Base-by-base conservation (phyloP, 2,797 vertebrate genomes). In the Brotula barbata region DNA sequence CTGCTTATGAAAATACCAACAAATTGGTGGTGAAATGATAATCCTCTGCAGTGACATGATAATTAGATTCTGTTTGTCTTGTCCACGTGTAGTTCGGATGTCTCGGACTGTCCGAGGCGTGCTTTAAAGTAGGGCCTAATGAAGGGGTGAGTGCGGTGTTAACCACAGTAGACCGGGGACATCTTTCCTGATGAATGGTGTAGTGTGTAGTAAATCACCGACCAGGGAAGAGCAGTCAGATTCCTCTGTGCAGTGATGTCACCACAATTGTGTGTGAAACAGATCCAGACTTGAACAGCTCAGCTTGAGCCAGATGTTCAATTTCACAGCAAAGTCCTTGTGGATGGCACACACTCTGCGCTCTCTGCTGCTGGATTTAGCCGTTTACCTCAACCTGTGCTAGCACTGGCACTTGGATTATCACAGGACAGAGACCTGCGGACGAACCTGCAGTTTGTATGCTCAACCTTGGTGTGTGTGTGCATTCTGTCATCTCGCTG, bases 251-350 rank as follows among this genome's bases (percentile, higher is more conserved):
- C 53, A 34, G 82, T 91, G 89, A 92, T 87, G 90, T 92, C 92
- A 92, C 81, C 40, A n/a, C 59, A 43, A 71, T 63, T 56, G 64
- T 84, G 83, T 74, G 81, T 82, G 80, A 88, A 89, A 91, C 91
- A 89, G 80, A 92, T 92, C 89, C 90, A 91, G 91, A 91, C 91
- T 85, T 89, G 91, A 92, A 88, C 57, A 51, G 80, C 73, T 31
- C 58, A 58, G 68, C 49, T 82, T 65, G 64, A 78, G 89, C 82
- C 90, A 91, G 91, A 90, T 92, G 90, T 90, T 88, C 81, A 84
- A 66, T 79, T 82, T 86, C 75, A 58, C 66, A 77, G 75, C 60
- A 64, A 42, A 39, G 50, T 49, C 59, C 25, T 72, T 36, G 66
- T 66, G 15, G 51, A 68, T 69, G 78, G 54, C 53, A 63, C 42